These are phyloP conservation scores for Corythornis madagascariensis DNA, from an alignment of 2,113 vertebrate species.

Conservation along the genomic window DNA sequence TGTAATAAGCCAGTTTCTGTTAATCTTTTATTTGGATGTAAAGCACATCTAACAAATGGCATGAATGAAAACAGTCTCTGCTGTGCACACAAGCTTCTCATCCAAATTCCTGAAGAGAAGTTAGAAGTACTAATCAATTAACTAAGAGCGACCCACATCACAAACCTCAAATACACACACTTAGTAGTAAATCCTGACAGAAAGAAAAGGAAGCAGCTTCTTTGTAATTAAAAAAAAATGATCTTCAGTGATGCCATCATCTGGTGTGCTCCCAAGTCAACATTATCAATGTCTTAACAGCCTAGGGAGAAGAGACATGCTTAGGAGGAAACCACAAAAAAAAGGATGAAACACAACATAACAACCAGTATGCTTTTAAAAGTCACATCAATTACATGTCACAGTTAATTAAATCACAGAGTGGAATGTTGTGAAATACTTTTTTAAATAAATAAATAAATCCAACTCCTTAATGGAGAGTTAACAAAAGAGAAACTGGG, in stretches of 20 bases:
- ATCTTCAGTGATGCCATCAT: not conserved
- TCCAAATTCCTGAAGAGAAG: not conserved
- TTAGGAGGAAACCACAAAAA: not conserved
- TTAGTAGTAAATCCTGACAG: not conserved
- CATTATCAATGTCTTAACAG: not conserved
- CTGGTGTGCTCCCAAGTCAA: not conserved
- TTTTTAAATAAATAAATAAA: not conserved
- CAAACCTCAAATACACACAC: not conserved
- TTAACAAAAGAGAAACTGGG: not conserved
- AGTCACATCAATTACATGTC: not conserved
- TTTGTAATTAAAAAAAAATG: not conserved
- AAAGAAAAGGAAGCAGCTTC: not conserved
- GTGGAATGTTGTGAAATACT: not conserved
- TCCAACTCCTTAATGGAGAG: not conserved
- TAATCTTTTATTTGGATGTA: not conserved
- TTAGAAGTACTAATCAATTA: not conserved
- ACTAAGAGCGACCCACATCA: not conserved
- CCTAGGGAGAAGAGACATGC: not conserved
- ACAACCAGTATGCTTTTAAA: not conserved
- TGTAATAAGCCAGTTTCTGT: not conserved
- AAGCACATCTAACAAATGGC: not conserved
- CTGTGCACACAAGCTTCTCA: not conserved
- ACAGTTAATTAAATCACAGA: not conserved
- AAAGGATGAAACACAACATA: not conserved
- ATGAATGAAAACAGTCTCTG: not conserved